These are phyloP conservation scores for Nothobranchius kuhntae DNA, from an alignment of 2,113 vertebrate species.

Conservation along the genomic window DNA sequence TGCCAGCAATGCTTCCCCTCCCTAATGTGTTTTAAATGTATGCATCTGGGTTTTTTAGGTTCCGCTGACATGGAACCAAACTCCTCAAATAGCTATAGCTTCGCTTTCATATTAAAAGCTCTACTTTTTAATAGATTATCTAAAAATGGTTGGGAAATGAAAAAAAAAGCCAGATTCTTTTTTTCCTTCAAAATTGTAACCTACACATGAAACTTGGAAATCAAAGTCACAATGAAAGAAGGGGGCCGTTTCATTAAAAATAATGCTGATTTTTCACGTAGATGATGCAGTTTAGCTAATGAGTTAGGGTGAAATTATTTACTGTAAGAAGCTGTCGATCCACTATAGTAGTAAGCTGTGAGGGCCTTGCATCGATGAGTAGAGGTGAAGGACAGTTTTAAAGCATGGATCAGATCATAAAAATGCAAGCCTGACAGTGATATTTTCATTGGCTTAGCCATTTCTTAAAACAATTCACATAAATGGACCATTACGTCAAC, in stretches of 20 bases:
- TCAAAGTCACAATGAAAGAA: constrained; percentile 25
- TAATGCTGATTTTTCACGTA: constrained; percentile 31
- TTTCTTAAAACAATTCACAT: constrained; percentile 1
- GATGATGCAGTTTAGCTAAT: constrained; percentile 40
- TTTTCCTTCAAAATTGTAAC: background rate
- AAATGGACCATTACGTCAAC: constrained; percentile 7
- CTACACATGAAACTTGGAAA: constrained; percentile 5
- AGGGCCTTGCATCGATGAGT: constrained; percentile 10
- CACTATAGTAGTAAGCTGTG: constrained; percentile 27
- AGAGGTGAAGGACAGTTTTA: background rate
- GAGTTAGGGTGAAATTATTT: constrained; percentile 43
- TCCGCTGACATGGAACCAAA: constrained; percentile 15
- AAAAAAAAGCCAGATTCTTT: background rate
- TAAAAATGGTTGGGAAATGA: background rate
- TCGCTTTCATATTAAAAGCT: constrained; percentile 24
- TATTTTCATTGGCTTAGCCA: constrained; percentile 3
- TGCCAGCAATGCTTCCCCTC: constrained; percentile 40
- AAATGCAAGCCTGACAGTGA: background rate
- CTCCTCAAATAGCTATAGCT: constrained; percentile 24
- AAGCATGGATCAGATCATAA: background rate
- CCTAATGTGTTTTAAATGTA: constrained; percentile 35
- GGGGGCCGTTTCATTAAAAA: constrained; percentile 7
- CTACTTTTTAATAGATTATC: constrained; percentile 1
- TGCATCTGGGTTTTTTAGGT: constrained; percentile 9
- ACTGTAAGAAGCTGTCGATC: constrained; percentile 28